phyloP scores from a whole-genome alignment of 2,888 invertebrate species.

The Platynereis dumerilii region DNA sequence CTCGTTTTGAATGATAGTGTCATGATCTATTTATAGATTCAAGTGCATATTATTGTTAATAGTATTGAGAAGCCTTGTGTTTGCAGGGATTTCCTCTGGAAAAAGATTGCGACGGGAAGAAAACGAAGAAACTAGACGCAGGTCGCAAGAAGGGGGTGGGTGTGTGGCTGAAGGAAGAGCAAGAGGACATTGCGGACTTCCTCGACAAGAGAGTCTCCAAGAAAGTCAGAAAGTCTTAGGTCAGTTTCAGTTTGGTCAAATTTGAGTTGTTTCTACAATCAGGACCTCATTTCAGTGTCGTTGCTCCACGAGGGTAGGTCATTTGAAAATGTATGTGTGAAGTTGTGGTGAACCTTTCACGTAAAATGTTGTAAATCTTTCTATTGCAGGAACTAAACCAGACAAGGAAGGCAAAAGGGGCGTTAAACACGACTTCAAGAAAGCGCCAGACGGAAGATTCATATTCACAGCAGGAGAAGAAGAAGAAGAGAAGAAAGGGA shows the following conservation, averaged over 20 bases:
- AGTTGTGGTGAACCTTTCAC: no score
- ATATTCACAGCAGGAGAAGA: constrained; percentile 73
- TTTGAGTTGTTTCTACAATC: no score
- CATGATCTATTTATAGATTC: no score
- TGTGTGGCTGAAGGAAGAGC: constrained; percentile 84
- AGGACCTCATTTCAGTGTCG: no score
- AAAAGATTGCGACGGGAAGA: constrained; percentile 46
- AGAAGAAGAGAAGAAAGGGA: constrained; percentile 42
- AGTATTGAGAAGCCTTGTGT: no score
- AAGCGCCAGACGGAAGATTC: constrained; percentile 81
- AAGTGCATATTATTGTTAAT: no score
- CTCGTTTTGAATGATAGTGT: no score
- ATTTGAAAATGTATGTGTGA: no score
- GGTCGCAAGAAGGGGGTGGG: constrained; percentile 64
- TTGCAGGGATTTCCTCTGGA: no score
- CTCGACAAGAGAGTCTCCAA: constrained; percentile 81
- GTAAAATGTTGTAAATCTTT: no score
- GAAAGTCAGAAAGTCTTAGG: no score
- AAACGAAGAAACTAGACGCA: constrained; percentile 35
- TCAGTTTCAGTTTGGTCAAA: no score
- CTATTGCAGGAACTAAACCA: constrained; percentile 73
- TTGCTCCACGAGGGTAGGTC: constrained; percentile 76
- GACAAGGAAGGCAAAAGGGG: constrained; percentile 31
- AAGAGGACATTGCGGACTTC: constrained; percentile 80
- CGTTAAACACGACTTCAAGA: constrained; percentile 70